Evolutionary conservation across 2,888 invertebrate species (phyloP), one percentile per base, ranked within the genome.

Genomic region (Oithona nana): DNA sequence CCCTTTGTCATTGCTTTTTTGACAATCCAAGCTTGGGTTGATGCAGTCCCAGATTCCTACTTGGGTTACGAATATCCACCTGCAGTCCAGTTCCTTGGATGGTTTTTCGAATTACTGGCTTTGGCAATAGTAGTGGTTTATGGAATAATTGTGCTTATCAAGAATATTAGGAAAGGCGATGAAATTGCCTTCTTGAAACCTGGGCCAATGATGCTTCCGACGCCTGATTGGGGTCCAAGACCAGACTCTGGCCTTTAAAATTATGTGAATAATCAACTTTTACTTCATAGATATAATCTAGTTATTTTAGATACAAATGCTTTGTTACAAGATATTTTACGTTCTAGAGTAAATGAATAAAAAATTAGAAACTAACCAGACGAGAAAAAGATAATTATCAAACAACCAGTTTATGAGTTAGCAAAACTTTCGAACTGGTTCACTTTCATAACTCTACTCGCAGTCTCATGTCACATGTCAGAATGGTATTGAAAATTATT

Each of bases 1-100:
- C 88, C 88, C 1, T 50, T 80, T 20, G 78, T 80, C 29, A 79
- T 85, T 65, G 49, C 84, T 70, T 87, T 88, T 4, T 16, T 54
- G 2, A 54, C 54, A 20, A 54, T 54, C 11, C 26, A 24, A 26
- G 22, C 54, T 20, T 54, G 54, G 54, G 26, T 26, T 24, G 26
- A 54, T 26, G 24, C 20, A 3, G 54, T 26, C 3, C 24, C 13
- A 16, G 54, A 54, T 26, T 16, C 20, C 6, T 54, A 24, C 26
- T 26, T 54, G 54, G 57, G 24, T 11, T 57, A 57, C 24, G 29
- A 3, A 13, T 57, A 22, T 24, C 57, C 57, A 13, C 16, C n/a
- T 3, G 16, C 13, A n/a, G 39, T 29, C 30, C 28, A 26, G 4
- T n/a, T 57, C 13, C 16, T 57, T 1, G 57, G 57, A 4, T 57